Evolutionary conservation across 2,888 invertebrate genomes (phyloP).

Genomic region (Pseudeuparius sepicola): DNA sequence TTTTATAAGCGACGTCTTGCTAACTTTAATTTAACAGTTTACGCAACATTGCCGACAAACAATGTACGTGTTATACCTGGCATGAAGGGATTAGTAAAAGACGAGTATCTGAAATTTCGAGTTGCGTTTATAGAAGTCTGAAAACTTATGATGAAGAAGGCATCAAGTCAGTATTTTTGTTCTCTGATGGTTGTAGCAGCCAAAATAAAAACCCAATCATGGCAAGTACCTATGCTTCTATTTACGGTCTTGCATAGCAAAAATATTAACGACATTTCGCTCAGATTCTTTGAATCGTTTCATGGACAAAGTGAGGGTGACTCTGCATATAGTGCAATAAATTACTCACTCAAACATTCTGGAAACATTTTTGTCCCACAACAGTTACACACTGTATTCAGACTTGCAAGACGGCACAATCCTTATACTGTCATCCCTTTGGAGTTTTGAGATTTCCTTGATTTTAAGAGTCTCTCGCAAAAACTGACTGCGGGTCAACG

Average conservation of each 20-base stretch:
- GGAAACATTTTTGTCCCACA: conserved; percentile 1
- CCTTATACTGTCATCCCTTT: neutral
- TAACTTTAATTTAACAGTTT: conserved; percentile 15
- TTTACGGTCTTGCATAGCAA: conserved; percentile 1
- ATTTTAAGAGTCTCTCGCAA: conserved; percentile 2
- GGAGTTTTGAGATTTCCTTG: neutral
- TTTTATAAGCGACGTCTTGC: conserved; percentile 19
- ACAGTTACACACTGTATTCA: neutral
- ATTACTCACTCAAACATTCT: neutral
- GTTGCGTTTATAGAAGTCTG: conserved; percentile 12
- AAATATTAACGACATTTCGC: neutral
- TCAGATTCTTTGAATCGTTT: neutral
- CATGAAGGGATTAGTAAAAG: conserved; percentile 16
- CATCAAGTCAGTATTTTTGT: neutral
- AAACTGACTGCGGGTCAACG: neutral
- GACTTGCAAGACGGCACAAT: neutral
- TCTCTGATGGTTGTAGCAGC: conserved; percentile 2
- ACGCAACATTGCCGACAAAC: conserved; percentile 12
- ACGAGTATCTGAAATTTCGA: conserved; percentile 17
- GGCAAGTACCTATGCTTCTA: conserved; percentile 16
- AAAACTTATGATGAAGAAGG: too few relatives aligned
- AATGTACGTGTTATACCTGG: conserved; percentile 18
- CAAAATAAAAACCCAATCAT: conserved; percentile 2
- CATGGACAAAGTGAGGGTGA: conserved; percentile 2
- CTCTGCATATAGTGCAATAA: conserved; percentile 2